These are phyloP conservation scores for Baronia brevicornis DNA, from an alignment of 2,888 invertebrate species.

Conservation along the genomic window DNA sequence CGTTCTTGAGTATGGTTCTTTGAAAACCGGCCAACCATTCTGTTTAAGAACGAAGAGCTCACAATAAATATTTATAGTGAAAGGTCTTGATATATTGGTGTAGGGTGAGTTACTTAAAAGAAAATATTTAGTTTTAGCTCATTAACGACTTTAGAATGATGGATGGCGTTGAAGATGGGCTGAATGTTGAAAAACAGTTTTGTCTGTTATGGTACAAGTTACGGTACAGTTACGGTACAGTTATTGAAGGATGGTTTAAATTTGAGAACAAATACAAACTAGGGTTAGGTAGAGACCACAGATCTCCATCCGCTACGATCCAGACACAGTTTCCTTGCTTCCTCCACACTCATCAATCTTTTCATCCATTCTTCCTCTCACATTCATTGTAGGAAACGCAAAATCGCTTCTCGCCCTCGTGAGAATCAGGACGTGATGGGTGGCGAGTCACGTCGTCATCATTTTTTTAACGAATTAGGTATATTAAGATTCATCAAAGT, in stretches of 20 bases:
- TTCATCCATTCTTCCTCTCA: too few relatives aligned
- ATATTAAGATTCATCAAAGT: too few relatives aligned
- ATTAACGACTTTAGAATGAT: conserved; percentile 52
- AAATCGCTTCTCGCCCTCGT: too few relatives aligned
- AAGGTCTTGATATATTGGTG: conserved; percentile 31
- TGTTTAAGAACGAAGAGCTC: conserved; percentile 21
- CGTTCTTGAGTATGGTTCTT: conserved; percentile 18
- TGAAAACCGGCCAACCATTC: conserved; percentile 25
- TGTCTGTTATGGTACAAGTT: conserved; percentile 22
- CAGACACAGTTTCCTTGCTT: too few relatives aligned
- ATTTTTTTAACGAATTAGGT: too few relatives aligned
- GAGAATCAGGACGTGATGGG: too few relatives aligned
- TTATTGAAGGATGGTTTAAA: conserved; percentile 11
- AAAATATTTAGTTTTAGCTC: conserved; percentile 49
- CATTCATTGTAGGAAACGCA: too few relatives aligned
- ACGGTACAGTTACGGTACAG: conserved; percentile 14
- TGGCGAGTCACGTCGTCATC: too few relatives aligned
- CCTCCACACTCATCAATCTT: too few relatives aligned
- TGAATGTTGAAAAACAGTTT: conserved; percentile 26
- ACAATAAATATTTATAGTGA: conserved; percentile 19
- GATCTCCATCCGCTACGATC: too few relatives aligned
- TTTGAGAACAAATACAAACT: conserved; percentile 17
- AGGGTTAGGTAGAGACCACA: too few relatives aligned
- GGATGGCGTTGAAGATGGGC: conserved; percentile 33
- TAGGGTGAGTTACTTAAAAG: conserved; percentile 34